These are phyloP conservation scores for Cataglyphis livida DNA, from an alignment of 2,888 invertebrate species.

Conservation along the genomic window DNA sequence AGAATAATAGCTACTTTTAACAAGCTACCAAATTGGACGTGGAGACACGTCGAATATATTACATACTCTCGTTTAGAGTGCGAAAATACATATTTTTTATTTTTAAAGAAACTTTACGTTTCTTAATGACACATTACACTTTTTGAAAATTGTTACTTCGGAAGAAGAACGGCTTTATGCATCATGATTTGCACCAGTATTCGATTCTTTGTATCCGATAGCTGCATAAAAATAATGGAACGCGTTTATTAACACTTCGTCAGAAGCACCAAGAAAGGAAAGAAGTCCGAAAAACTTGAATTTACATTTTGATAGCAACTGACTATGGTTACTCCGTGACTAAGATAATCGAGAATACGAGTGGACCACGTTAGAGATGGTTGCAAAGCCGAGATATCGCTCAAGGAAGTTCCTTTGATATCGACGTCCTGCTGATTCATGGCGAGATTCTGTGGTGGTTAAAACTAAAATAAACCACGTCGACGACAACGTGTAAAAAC, in stretches of 20 bases:
- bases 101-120: neutral
- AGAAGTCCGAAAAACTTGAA: neutral
- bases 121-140: neutral
- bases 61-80: neutral
- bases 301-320: constrained; percentile 66
- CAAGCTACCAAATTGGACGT: constrained; percentile 73
- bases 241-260: constrained; percentile 16
- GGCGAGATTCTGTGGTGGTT: constrained; percentile 48
- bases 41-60: neutral
- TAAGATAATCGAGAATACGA: constrained; percentile 68
- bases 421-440: constrained; percentile 85
- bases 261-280: neutral
- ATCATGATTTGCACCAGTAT: neutral
- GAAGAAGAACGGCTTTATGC: neutral
- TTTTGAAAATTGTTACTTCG: neutral
- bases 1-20: constrained; percentile 67
- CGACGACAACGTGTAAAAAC: neutral
- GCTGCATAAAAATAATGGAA: neutral
- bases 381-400: constrained; percentile 78
- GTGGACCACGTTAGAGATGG: constrained; percentile 61
- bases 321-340: constrained; percentile 72
- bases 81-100: neutral
- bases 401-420: constrained; percentile 84
- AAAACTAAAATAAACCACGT: constrained; percentile 63
- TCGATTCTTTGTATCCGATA: neutral